Conservation (phyloP, 1,140 invertebrate genomes). For the Rhopalosiphum padi region DNA sequence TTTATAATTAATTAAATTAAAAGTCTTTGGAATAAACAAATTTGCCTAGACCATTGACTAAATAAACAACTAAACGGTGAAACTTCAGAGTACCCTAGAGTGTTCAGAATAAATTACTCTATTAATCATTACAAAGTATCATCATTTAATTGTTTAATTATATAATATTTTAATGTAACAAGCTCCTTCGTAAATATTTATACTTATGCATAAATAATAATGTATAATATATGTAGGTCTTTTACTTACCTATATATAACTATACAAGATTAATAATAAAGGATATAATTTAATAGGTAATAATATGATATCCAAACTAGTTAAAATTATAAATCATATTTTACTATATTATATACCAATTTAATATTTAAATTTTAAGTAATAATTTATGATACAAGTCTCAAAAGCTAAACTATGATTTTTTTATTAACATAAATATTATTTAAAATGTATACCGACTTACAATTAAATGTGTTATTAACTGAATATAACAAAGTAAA, state of each 20-base stretch:
- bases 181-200: not conserved
- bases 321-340: not conserved
- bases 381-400: not conserved
- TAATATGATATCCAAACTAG: no score
- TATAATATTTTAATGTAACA: not conserved
- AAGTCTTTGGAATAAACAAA: conserved; percentile 25
- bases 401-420: not conserved
- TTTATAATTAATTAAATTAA: not conserved
- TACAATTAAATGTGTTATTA: not conserved
- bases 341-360: not conserved
- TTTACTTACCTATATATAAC: no score
- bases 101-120: not conserved
- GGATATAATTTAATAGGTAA: no score
- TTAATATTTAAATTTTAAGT: not conserved
- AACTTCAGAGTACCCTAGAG: not conserved
- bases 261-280: no score
- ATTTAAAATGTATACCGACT: not conserved
- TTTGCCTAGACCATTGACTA: conserved; percentile 21
- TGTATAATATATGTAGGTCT: not conserved
- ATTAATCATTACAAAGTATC: not conserved
- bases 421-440: not conserved
- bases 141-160: not conserved
- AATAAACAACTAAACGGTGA: not conserved
- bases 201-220: not conserved
- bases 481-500: not conserved